Conservation (phyloP, 2,888 invertebrate species). For the Strigamia maritima region DNA sequence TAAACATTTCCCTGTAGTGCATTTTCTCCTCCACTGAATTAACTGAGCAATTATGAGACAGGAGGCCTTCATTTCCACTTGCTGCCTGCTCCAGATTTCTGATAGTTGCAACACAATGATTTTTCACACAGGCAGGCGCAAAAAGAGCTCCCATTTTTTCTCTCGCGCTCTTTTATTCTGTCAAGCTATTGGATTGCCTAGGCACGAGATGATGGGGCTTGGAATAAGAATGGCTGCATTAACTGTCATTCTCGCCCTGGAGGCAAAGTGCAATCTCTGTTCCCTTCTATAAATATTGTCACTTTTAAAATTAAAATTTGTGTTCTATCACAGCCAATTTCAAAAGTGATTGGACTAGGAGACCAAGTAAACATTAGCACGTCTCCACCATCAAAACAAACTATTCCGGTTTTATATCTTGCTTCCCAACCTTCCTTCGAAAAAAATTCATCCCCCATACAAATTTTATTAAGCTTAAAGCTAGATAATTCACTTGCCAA, state of each 20-base stretch:
- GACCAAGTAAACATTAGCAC: constrained; percentile 32
- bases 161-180: not conserved
- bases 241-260: constrained; percentile 30
- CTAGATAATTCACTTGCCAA: not conserved
- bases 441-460: not conserved
- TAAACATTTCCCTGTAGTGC: constrained; percentile 31
- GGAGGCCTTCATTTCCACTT: constrained; percentile 31
- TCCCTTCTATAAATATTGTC: constrained; percentile 25
- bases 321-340: constrained; percentile 30
- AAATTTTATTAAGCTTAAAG: constrained; percentile 20
- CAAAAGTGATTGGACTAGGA: not conserved
- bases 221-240: constrained; percentile 32
- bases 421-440: not conserved
- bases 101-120: constrained; percentile 30
- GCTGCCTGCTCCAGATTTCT: constrained; percentile 29
- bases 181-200: constrained; percentile 34
- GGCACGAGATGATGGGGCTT: constrained; percentile 27
- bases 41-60: constrained; percentile 34
- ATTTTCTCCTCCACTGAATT: constrained; percentile 31
- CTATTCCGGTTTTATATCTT: not conserved
- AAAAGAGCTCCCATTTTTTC: not conserved
- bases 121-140: constrained; percentile 21
- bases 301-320: constrained; percentile 34
- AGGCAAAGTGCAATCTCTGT: constrained; percentile 34
- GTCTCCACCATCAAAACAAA: constrained; percentile 28